Percentiles rank a stretch among this genome's conserved stretches.
These are phyloP conservation scores for Daubentonia madagascariensis DNA, from an alignment of 2,113 vertebrate species.

Conservation along the genomic window DNA sequence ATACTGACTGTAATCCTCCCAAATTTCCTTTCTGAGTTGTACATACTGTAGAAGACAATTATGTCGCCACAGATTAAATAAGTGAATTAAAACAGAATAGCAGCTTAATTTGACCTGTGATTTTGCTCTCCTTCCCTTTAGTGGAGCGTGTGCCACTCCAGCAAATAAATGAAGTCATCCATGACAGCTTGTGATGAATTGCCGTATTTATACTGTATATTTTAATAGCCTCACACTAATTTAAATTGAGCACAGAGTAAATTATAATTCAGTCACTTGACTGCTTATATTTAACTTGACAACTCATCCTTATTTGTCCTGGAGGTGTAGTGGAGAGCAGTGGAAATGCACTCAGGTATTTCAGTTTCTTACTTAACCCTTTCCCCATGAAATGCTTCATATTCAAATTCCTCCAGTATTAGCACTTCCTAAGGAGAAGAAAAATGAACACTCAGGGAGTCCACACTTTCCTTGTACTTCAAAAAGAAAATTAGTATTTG, in stretches of 20 bases:
- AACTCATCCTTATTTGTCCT: slow-evolving; percentile 85
- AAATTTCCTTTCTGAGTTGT: slow-evolving; percentile 83
- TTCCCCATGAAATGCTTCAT: not conserved
- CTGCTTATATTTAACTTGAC: slow-evolving; percentile 89
- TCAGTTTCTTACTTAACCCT: slow-evolving; percentile 73
- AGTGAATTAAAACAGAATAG: slow-evolving; percentile 89
- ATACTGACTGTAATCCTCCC: slow-evolving; percentile 79
- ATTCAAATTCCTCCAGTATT: not conserved
- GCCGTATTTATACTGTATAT: slow-evolving; percentile 94
- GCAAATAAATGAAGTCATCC: slow-evolving; percentile 89
- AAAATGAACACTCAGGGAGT: not conserved
- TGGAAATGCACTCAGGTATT: slow-evolving; percentile 75
- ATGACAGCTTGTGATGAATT: slow-evolving; percentile 96
- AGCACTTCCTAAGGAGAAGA: not conserved
- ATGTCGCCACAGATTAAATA: slow-evolving; percentile 87
- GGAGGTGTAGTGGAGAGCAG: slow-evolving; percentile 79
- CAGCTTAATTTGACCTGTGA: slow-evolving; percentile 92
- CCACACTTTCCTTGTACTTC: not conserved
- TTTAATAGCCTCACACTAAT: slow-evolving; percentile 97
- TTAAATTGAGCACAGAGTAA: slow-evolving; percentile 94
- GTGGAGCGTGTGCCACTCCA: slow-evolving; percentile 81
- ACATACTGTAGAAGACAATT: slow-evolving; percentile 86
- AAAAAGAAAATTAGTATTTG: slow-evolving; percentile 26
- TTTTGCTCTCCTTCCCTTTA: slow-evolving; percentile 86
- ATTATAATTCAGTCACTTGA: slow-evolving; percentile 95